phyloP scores from a whole-genome alignment of 1,140 invertebrate species.

The Sminthurides bifidus region DNA sequence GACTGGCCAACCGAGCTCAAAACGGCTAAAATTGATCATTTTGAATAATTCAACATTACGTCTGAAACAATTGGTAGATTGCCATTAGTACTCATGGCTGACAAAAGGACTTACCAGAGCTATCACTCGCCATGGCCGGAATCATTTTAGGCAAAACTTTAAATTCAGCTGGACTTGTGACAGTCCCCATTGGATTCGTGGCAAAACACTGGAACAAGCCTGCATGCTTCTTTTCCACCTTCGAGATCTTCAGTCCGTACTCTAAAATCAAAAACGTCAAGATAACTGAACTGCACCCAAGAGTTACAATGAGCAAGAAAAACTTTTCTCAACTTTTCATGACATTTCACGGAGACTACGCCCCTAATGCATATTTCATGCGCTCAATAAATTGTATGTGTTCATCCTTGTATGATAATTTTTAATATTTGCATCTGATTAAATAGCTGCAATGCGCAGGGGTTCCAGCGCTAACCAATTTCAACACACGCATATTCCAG shows the following conservation, averaged over 20 bases:
- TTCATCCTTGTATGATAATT: too few relatives aligned
- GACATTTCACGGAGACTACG: too few relatives aligned
- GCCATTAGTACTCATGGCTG: neutral
- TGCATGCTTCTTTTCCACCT: constrained; percentile 64
- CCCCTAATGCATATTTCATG: too few relatives aligned
- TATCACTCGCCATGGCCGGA: constrained; percentile 37
- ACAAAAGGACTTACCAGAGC: constrained; percentile 11
- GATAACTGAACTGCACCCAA: neutral
- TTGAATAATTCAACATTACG: constrained; percentile 14
- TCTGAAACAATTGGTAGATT: too few relatives aligned
- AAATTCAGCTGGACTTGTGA: constrained; percentile 47
- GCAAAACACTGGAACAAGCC: constrained; percentile 83
- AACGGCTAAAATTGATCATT: neutral
- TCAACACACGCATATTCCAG: too few relatives aligned
- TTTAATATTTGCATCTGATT: too few relatives aligned
- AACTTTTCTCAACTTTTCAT: neutral
- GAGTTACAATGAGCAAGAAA: neutral
- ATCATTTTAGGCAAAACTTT: constrained; percentile 63
- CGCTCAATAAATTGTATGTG: too few relatives aligned
- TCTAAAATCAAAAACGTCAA: constrained; percentile 37
- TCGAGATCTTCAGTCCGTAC: constrained; percentile 47
- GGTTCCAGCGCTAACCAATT: too few relatives aligned
- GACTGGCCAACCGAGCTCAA: neutral
- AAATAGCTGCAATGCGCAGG: too few relatives aligned
- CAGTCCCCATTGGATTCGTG: constrained; percentile 63